Base-by-base conservation (phyloP, 2,113 vertebrate genomes). In the Lipophrys pholis region DNA sequence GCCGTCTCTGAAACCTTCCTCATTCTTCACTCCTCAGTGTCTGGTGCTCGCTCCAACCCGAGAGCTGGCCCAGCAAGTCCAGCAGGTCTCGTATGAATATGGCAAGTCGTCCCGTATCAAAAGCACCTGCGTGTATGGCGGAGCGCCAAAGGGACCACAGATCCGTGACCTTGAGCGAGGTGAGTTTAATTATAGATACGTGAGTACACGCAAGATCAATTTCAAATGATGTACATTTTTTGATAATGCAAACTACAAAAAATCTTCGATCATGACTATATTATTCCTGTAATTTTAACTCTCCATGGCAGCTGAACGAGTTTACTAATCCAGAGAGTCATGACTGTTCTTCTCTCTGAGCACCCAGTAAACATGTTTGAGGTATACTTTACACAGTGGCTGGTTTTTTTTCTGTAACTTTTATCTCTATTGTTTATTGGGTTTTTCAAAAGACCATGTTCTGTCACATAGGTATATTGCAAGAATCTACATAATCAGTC, bases 51-150 rank as follows among this genome's bases (percentile, higher is more conserved):
- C 98, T 57, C 98, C 98, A 12, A 99, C 97, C 10, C 94, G 98
- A 92, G 98, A 99, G 86, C 83, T 99, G 90, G 98, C 98, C n/a
- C 98, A 99, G 91, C 98, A 99, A 76, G 98, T 99, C 5, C 98
- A 99, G 82, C 96, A 97, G 80, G 98, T 99, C 6, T 96, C 97
- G 12, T 96, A 92, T 60, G 97, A 97, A 21, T 99, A 98, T 21
- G 98, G 97, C 49, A 99, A 97, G 62, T 95, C 95, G 21, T 99
- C 97, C n/a, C 95, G 96, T n/a, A 90, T 99, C 90, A 99, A 99
- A 93, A 98, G 95, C 85, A 99, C 97, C 59, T 99, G 98, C 73
- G 97, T 99, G 56, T 99, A 99, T 10, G 98, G 98, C 60, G 98
- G 98, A 30, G 98, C 98, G 40, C 98, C 98, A n/a, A 99, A 99